These are phyloP conservation scores for Liolophura sinensis DNA, from an alignment of 1,140 invertebrate species.

Conservation along the genomic window DNA sequence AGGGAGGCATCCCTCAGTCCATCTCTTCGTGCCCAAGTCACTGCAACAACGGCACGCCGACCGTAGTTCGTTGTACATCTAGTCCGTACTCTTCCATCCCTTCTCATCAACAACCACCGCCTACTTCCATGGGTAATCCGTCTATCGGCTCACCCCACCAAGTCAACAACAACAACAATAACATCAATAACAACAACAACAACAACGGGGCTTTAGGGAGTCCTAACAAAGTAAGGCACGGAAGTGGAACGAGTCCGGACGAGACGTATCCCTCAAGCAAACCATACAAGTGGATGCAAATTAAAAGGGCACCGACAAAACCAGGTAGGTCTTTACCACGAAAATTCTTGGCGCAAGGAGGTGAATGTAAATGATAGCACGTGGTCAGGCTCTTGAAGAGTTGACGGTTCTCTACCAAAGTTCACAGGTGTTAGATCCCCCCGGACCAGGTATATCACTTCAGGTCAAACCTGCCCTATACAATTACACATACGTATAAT, in stretches of 20 bases:
- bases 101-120: not conserved
- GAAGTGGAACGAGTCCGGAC: slow-evolving; percentile 19
- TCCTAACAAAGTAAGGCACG: slow-evolving; percentile 36
- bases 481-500: no score
- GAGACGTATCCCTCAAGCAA: slow-evolving; percentile 14
- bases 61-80: no score
- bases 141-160: slow-evolving; percentile 6
- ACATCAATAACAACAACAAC: slow-evolving; percentile 25
- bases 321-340: slow-evolving; percentile 31
- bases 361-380: no score
- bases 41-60: no score
- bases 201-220: slow-evolving; percentile 34
- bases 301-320: slow-evolving; percentile 47
- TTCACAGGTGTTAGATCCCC: no score
- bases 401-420: no score
- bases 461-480: no score
- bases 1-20: no score
- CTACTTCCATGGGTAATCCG: not conserved
- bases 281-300: slow-evolving; percentile 53
- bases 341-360: no score
- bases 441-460: no score
- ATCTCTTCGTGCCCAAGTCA: no score
- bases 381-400: no score
- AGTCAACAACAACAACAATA: slow-evolving; percentile 22
- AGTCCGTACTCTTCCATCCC: not conserved